Base-by-base conservation (phyloP, 30 jellyfish, hydroid and myxozoan genomes). In the Phacellophora camtschatica region DNA sequence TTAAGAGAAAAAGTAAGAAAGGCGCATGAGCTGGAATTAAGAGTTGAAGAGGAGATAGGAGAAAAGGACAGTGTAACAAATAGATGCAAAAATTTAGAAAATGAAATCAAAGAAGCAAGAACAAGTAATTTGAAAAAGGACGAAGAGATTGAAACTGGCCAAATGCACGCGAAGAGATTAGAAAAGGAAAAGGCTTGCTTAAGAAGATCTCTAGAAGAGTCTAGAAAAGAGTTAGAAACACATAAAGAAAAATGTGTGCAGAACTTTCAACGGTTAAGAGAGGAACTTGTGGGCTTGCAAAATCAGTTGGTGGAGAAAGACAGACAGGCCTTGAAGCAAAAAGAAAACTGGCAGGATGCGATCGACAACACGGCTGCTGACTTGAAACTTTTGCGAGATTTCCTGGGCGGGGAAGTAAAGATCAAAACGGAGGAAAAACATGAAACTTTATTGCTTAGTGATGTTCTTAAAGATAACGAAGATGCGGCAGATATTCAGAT, bases 291-390 rank as follows among this genome's bases (percentile, higher is more conserved):
- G 11, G 90, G 85, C 15, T 84, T 94, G 50, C 94, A 96, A 41
- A 71, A 82, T 42, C 72, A 80, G 74, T 76, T 94, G 56, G 81
- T 83, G 27, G 97, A 87, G 33, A 94, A 94, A 71, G 99, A 94
- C 79, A 88, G 97, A 42, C 66, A 72, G 34, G 88, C 96, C 16
- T 19, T 80, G 91, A 94, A 94, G 59, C 97, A 94, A 35, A 87
- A 87, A 34, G 96, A 86, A 33, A 78, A 82, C 25, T 87, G 80
- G 74, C 97, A 94, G 67, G 99, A 88, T 66, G 83, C 96, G 34
- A 84, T 94, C 6, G 99, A 94, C 22, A 87, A 77, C 49, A 82
- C 97, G 3, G 83, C 86, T 3, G 80, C 91, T 18, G 99, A 94
- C 81, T 66, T 94, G 81, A 54, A 82, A 64, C 83, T 94, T 12